Evolutionary conservation across 2,888 invertebrate genomes (phyloP), one percentile per base, ranked within the genome.

Genomic region (Mesoligia furuncula): DNA sequence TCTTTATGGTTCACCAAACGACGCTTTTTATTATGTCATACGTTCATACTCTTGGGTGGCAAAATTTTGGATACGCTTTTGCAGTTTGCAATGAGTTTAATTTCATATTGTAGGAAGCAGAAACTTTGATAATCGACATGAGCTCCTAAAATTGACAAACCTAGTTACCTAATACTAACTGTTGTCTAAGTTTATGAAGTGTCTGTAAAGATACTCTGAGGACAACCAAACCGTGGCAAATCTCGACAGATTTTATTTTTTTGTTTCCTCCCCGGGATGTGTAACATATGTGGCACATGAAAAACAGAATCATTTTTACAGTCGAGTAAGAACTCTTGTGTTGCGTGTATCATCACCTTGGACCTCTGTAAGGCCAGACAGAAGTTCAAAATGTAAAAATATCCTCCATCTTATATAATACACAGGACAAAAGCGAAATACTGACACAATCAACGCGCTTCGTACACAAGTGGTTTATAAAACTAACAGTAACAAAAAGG

Each of bases 21-120:
- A 83, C 72, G 84, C 72, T 79, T 89, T 88, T 88, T 89, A 78
- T 81, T 89, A 70, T 77, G 77, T 89, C 88, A 79, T 87, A 77
- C 72, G 85, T 79, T 83, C 74, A 67, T 78, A 59, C 75, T 59
- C 65, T 77, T 67, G 77, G 77, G 85, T 80, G 80, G 65, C 36
- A 61, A 75, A 77, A 73, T 76, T 79, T 81, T 70, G 42, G 62
- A 51, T 74, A 73, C 62, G 17, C 59, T 62, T 57, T 51, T 27
- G 45, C 57, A n/a, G 39, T 71, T 70, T 39, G n/a, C 54, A 57
- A 57, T 59, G 65, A 36, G 36, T 59, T 51, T 59, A 36, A 66
- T 36, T 59, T 75, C 27, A 64, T 39, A 57, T 48, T n/a, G 8
- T 20, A n/a, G 48, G 31, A 24, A 51, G 15, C 20, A 20, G 13